These are phyloP conservation scores for Carterocephalus palaemon DNA, from an alignment of 2,888 invertebrate genomes.

Conservation along the genomic window DNA sequence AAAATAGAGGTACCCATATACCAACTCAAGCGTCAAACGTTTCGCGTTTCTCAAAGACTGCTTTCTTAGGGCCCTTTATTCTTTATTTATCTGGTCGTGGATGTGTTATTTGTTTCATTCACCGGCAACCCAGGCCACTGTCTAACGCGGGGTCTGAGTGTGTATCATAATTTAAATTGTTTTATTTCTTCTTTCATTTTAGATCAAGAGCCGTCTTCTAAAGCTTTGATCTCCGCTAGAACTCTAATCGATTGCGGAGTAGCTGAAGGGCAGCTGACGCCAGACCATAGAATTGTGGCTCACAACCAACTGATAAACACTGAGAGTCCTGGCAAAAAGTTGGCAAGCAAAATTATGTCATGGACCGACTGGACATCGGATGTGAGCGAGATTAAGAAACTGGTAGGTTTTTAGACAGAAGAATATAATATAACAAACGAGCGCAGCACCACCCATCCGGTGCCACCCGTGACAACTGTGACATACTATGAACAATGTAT, in stretches of 20 bases:
- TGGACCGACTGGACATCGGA: conserved; percentile 2
- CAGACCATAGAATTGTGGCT: conserved; percentile 79
- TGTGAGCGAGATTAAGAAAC: background rate
- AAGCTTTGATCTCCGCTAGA: conserved; percentile 68
- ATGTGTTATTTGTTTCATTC: no score
- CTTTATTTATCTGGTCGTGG: no score
- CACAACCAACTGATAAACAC: conserved; percentile 74
- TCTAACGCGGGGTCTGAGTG: no score
- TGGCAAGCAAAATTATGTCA: background rate
- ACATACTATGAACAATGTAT: no score
- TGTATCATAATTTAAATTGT: background rate
- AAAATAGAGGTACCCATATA: no score
- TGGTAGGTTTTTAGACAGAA: background rate
- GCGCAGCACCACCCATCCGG: no score
- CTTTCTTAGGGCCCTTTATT: no score
- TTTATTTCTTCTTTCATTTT: conserved; percentile 34
- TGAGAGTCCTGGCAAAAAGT: conserved; percentile 25
- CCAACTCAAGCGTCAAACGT: no score
- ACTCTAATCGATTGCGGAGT: conserved; percentile 81
- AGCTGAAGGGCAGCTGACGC: conserved; percentile 74
- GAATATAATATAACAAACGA: no score
- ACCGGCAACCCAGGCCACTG: no score
- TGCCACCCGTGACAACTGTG: no score
- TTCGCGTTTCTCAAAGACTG: no score
- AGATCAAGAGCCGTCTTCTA: conserved; percentile 78